These are phyloP conservation scores for Uloborus plumipes DNA, from an alignment of 2,888 invertebrate species.

Conservation along the genomic window DNA sequence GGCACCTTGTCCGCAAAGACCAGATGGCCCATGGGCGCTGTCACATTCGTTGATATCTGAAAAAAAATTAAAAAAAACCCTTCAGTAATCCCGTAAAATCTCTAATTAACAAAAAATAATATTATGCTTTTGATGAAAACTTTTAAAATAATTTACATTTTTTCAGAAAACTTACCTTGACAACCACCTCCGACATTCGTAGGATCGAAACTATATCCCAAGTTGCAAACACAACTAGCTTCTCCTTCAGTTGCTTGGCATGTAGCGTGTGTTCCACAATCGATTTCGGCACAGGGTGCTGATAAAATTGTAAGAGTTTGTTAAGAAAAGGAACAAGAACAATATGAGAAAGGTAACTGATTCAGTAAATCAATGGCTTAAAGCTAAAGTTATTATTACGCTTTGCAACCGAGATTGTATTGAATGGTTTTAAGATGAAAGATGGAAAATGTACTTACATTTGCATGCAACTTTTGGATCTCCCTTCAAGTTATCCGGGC, in stretches of 20 bases:
- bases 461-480: constrained; percentile 68
- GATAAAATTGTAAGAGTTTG: constrained; percentile 5
- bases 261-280: constrained; percentile 88
- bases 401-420: too few relatives aligned
- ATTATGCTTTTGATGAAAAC: too few relatives aligned
- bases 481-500: constrained; percentile 68
- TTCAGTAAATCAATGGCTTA: too few relatives aligned
- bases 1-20: constrained; percentile 87
- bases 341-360: neutral
- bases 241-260: constrained; percentile 90
- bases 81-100: neutral
- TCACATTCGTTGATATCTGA: constrained; percentile 93
- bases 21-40: constrained; percentile 80
- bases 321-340: neutral
- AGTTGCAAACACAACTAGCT: constrained; percentile 82
- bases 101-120: neutral
- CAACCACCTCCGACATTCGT: constrained; percentile 90
- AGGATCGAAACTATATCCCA: constrained; percentile 93
- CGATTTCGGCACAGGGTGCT: constrained; percentile 90
- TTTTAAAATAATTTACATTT: neutral
- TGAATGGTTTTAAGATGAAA: too few relatives aligned
- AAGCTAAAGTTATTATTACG: too few relatives aligned
- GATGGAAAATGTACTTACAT: constrained; percentile 64
- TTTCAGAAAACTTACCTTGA: constrained; percentile 71
- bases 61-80: constrained; percentile 7